Conservation (phyloP, 1,140 invertebrate species). For the Drosophila lacteicornis region DNA sequence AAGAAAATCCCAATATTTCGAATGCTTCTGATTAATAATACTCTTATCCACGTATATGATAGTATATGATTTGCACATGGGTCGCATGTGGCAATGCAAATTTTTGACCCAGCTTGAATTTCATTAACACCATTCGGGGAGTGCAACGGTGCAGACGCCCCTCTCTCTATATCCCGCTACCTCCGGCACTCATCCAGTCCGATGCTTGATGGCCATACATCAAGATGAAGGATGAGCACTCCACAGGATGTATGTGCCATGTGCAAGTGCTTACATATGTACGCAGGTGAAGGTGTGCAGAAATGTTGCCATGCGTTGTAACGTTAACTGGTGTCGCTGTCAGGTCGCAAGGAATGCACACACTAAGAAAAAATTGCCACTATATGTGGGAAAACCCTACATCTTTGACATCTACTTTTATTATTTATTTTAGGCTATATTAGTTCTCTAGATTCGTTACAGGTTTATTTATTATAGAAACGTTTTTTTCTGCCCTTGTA, state of each 20-base stretch:
- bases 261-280: constrained; percentile 43
- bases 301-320: constrained; percentile 60
- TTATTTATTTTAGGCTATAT: too few species aligned
- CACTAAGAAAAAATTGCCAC: constrained; percentile 1
- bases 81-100: constrained; percentile 37
- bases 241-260: constrained; percentile 40
- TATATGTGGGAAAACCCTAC: background rate
- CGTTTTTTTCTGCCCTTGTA: too few species aligned
- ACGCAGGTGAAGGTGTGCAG: constrained; percentile 28
- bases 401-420: too few species aligned
- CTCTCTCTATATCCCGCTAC: background rate
- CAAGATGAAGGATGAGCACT: constrained; percentile 73
- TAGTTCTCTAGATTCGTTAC: background rate
- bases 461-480: background rate
- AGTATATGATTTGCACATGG: constrained; percentile 13
- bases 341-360: constrained; percentile 34
- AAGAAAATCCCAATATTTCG: background rate
- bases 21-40: constrained; percentile 5
- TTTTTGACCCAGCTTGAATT: constrained; percentile 60
- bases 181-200: constrained; percentile 19
- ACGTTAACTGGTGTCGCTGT: constrained; percentile 69
- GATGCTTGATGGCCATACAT: constrained; percentile 68
- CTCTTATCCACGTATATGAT: background rate
- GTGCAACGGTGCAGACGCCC: constrained; percentile 26
- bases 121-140: constrained; percentile 71